Evolutionary conservation across 2,797 vertebrate species (phyloP), one percentile per base, ranked within the genome.

Genomic region (Fundulus diaphanus): DNA sequence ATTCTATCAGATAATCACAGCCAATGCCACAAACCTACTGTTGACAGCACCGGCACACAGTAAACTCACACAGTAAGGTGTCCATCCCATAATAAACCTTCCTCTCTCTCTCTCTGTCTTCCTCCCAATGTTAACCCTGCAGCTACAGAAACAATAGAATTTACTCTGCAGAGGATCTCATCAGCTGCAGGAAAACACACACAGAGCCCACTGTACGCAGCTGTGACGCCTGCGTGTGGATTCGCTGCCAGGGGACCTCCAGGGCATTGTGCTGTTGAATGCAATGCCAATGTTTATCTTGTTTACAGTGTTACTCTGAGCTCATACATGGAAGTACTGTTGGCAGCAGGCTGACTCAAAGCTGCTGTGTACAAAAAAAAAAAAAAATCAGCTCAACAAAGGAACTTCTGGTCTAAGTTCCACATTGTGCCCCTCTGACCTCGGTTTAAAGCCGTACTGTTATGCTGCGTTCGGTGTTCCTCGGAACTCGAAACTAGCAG

Each of bases 111-210:
- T 77, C 82, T 83, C 65, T 1, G 0, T 57, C 66, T 68, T 74
- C 73, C 78, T 69, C 68, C 72, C 71, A 37, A 56, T 46, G 42
- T 70, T 84, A 85, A 81, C 78, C 84, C 81, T 68, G 72, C 63
- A 72, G 82, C 75, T 16, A n/a, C 76, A 88, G 82, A 90, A 92
- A 94, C 92, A 93, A 93, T 92, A 89, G 89, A 88, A 89, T 91
- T 90, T 90, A 93, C 83, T 74, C 78, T 51, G n/a, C 70, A 74
- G 84, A 92, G 79, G 85, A 89, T 88, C 87, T 82, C 85, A 54
- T 83, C 84, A 81, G 73, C 79, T 82, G 81, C 90, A 92, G 91
- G 88, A 92, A 91, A 82, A 84, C 81, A 70, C 18, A 76, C 72
- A 78, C 70, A 51, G 37, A 66, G 67, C 66, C 51, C 31, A 56